Base-by-base conservation (phyloP, 1,140 invertebrate genomes). In the Achatina immaculata region DNA sequence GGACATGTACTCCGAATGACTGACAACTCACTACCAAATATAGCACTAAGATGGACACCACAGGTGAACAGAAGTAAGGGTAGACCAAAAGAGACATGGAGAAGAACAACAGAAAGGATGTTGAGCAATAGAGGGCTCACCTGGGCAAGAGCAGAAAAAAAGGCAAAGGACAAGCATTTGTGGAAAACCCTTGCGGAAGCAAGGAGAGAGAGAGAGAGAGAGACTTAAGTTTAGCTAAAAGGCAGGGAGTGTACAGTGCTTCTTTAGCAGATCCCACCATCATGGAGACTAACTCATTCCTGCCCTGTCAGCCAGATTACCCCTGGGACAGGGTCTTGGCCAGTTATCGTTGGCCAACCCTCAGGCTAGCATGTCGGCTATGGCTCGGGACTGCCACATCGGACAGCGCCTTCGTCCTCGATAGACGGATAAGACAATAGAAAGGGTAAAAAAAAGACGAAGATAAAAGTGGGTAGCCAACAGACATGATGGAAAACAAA, bases 141-240 rank as follows among this genome's bases (percentile, higher is more conserved):
- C n/a, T n/a, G n/a, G n/a, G n/a, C 7, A 42, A n/a, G n/a, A 71
- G 38, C 7, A 42, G 34, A 24, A 24, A 71, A n/a, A 42, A 40
- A 42, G 38, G n/a, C n/a, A 71, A 34, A 38, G 38, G n/a, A 40
- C 7, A 40, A 71, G 68, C 14, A 71, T 9, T 9, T 28, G 68
- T 9, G 34, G 36, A 34, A 71, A 24, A 40, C 7, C 7, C 7
- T 9, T 9, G 34, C 3, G 34, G 68, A 71, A 21, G 21, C 7
- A 71, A 34, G 9, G 68, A 40, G n/a, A 73, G 71, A 73, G 71
- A 73, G 40, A 21, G 40, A 43, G 40, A 73, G 42, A 73, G 40
- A 43, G n/a, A 48, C n/a, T n/a, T n/a, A n/a, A n/a, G n/a, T 43
- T 7, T 2, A 28, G 11, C 38, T 1, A 40, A 73, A 9, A 73